Conservation (phyloP, 2,113 vertebrate species). For the Fregetta grallaria region DNA sequence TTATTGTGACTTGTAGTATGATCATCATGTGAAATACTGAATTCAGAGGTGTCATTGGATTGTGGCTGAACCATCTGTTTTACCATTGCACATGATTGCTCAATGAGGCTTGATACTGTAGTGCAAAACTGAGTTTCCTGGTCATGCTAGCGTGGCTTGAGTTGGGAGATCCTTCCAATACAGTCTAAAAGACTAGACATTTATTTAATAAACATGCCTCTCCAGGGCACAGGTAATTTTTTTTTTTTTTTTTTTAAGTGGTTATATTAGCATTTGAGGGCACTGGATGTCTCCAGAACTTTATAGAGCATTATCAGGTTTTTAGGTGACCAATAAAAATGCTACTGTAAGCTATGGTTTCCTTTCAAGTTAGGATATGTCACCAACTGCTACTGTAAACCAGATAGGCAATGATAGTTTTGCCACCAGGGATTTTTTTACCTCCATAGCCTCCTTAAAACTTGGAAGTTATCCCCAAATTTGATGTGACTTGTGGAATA, state of each 20-base stretch:
- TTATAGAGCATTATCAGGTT: neutral
- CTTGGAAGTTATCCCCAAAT: neutral
- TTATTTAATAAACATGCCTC: neutral
- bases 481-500: neutral
- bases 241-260: neutral
- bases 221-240: neutral
- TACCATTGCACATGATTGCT: neutral
- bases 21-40: neutral
- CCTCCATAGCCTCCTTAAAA: neutral
- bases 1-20: neutral
- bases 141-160: fast-evolving
- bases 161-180: neutral
- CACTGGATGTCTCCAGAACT: neutral
- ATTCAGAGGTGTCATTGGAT: neutral
- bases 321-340: neutral
- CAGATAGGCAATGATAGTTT: fast-evolving
- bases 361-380: neutral
- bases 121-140: neutral
- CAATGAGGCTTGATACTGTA: fast-evolving
- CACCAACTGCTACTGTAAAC: neutral
- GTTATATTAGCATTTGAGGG: neutral
- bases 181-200: neutral
- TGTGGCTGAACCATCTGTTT: neutral
- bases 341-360: neutral
- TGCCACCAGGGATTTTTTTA: neutral